Evolutionary conservation across 2,113 vertebrate genomes (phyloP).

Genomic region (Notiomystis cincta): DNA sequence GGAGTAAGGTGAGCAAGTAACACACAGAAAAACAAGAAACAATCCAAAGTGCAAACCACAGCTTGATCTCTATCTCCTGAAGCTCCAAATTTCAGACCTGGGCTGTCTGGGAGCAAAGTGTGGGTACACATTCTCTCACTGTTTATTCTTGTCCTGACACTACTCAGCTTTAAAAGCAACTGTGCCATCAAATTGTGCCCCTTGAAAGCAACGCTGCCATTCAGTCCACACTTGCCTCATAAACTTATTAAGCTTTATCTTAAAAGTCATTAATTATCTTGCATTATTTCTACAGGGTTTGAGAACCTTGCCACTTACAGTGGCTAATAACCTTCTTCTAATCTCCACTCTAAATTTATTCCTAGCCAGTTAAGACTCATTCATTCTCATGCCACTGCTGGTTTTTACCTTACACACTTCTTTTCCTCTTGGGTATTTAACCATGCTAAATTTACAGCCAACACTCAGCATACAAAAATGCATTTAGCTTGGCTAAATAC

Average conservation of each 20-base stretch:
- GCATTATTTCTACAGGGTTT: background rate
- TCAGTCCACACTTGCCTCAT: background rate
- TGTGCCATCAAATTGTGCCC: background rate
- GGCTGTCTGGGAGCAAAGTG: background rate
- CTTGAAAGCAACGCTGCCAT: background rate
- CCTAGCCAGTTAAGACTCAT: background rate
- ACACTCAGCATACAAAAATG: background rate
- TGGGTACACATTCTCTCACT: background rate
- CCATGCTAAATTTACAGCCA: background rate
- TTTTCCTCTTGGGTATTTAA: constrained; percentile 8
- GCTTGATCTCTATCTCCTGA: background rate
- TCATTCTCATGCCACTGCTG: background rate
- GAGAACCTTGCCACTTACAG: background rate
- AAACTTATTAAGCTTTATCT: background rate
- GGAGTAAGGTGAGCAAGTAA: background rate
- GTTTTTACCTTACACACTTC: background rate
- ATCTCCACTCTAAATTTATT: background rate
- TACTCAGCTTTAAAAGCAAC: background rate
- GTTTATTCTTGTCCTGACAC: background rate
- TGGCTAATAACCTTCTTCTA: background rate
- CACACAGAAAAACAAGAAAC: background rate
- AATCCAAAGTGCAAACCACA: background rate
- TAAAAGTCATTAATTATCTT: background rate
- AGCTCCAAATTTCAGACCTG: background rate
- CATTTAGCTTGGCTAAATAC: background rate